Evolutionary conservation across 2,888 invertebrate species (phyloP).

Genomic region (Euplexia lucipara): DNA sequence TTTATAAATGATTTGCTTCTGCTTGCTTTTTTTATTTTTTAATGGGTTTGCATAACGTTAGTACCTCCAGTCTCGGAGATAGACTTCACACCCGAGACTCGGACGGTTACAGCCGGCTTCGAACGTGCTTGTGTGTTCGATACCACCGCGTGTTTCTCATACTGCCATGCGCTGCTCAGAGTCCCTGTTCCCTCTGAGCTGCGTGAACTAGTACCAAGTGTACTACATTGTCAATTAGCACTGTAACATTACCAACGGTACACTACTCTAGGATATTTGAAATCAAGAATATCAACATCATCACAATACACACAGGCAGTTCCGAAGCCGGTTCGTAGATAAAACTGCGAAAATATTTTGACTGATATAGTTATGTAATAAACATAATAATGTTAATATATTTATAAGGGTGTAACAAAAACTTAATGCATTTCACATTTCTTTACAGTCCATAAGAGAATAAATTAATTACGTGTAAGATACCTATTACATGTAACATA

Average conservation of each 20-base stretch:
- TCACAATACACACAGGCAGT: constrained; percentile 61
- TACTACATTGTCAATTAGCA: constrained; percentile 60
- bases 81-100: constrained; percentile 58
- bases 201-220: constrained; percentile 21
- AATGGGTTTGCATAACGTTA: constrained; percentile 67
- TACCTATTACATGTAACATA: constrained; percentile 82
- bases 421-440: constrained; percentile 91
- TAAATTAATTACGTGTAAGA: constrained; percentile 85
- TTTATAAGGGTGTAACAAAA: constrained; percentile 89
- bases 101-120: constrained; percentile 66
- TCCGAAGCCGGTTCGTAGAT: constrained; percentile 76
- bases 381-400: constrained; percentile 88
- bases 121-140: constrained; percentile 58
- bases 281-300: constrained; percentile 45
- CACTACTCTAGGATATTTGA: constrained; percentile 27
- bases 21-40: constrained; percentile 77
- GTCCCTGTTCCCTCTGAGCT: constrained; percentile 11
- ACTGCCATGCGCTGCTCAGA: constrained; percentile 23
- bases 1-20: constrained; percentile 74
- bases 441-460: constrained; percentile 89
- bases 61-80: constrained; percentile 65
- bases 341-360: constrained; percentile 88
- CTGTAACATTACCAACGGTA: constrained; percentile 35
- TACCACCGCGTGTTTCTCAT: constrained; percentile 49
- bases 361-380: constrained; percentile 88